A percentile compares a stretch with the other conserved stretches of the same genome.
These are phyloP conservation scores for Ceratotherium simum DNA, from an alignment of 2,113 vertebrate genomes.

Conservation along the genomic window DNA sequence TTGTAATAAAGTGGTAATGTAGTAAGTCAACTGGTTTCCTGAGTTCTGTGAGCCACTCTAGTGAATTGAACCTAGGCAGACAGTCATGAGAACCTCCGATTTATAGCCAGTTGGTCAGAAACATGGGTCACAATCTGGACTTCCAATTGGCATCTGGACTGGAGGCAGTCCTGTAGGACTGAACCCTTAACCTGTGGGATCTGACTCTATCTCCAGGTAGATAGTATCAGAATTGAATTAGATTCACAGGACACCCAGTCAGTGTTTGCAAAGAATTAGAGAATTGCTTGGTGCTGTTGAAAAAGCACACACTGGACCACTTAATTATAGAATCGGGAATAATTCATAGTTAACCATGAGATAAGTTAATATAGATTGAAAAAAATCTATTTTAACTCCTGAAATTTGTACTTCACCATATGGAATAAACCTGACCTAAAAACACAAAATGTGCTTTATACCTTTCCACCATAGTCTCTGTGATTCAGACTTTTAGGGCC, in stretches of 20 bases:
- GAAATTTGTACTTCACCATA: neutral
- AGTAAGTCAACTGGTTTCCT: neutral
- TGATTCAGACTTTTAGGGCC: neutral
- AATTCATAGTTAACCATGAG: neutral
- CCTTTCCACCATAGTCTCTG: neutral
- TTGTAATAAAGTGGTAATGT: neutral
- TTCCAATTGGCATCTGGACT: neutral
- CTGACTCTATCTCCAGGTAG: neutral
- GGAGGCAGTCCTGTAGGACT: neutral
- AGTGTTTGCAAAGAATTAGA: neutral
- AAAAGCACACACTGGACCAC: neutral
- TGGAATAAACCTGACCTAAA: neutral
- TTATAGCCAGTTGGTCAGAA: neutral
- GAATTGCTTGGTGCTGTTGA: neutral
- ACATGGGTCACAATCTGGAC: neutral
- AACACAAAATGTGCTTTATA: neutral
- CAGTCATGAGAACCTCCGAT: neutral
- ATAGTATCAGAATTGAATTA: neutral
- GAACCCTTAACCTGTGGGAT: neutral
- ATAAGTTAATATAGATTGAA: neutral
- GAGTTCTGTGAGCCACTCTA: neutral
- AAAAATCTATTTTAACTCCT: neutral
- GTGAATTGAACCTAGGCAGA: neutral
- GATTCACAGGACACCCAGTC: neutral
- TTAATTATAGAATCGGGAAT: neutral